Evolutionary conservation across 1,140 invertebrate species (phyloP), one percentile per base, ranked within the genome.

Genomic region (Pseudoatta argentina): DNA sequence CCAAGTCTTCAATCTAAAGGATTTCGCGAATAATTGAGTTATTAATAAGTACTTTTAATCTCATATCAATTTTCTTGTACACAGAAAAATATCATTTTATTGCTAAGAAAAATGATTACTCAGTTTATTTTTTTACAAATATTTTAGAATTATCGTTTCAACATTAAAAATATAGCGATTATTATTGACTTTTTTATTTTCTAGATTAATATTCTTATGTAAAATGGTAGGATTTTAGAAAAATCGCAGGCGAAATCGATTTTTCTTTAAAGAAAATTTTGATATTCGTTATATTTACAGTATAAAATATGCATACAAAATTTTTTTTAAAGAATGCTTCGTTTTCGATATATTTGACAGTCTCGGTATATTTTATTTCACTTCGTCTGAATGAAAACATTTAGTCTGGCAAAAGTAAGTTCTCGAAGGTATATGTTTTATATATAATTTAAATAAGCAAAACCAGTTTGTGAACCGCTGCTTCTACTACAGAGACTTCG

Each of bases 401-500:
- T 57, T 16, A 59, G 6, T n/a, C 6, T 34, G 73, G 14, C 24
- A 73, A 76, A 24, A 16, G 16, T 51, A 16, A 21, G 59, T 76
- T 39, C 2, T 14, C 18, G 8, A 3, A n/a, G 18, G n/a, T 14
- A n/a, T 21, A 51, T 51, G 3, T 14, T 78, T 14, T 30, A 44
- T 8, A 5, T 27, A 48, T 63, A 44, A 63, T 79, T 79, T 21
- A 79, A 51, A 66, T 67, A 66, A 66, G n/a, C 27, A 27, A 67
- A 66, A 67, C 27, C 61, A 53, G 61, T 66, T 78, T 21, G 39
- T 44, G 10, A 16, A 34, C 0, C 6, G 44, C 0, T n/a, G 39
- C 3, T 44, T 51, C 10, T 18, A 64, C 14, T 34, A 39, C 16
- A 55, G 57, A 61, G 39, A 77, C 24, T 34, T 51, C 61, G 44